These are phyloP conservation scores for Ceyx melanurus DNA, from an alignment of 2,113 vertebrate species.

Conservation along the genomic window DNA sequence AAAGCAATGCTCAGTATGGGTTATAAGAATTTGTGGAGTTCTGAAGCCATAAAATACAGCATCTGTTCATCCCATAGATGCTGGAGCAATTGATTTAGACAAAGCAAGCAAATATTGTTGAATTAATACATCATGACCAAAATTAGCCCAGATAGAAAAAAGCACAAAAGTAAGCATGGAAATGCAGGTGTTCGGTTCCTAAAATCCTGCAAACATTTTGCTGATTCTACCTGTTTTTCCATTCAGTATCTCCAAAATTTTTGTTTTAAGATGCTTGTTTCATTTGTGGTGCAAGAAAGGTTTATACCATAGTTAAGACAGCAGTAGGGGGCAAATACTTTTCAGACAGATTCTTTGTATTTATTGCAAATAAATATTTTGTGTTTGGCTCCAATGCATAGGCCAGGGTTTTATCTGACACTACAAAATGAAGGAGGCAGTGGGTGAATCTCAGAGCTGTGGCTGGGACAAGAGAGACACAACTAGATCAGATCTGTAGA, in stretches of 20 bases:
- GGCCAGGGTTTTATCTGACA: background rate
- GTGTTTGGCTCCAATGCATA: background rate
- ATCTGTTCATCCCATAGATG: background rate
- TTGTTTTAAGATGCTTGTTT: background rate
- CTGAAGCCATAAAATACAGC: background rate
- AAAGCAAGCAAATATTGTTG: background rate
- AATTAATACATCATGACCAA: background rate
- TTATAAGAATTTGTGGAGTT: background rate
- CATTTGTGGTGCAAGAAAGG: background rate
- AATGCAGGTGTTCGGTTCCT: background rate
- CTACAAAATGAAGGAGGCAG: background rate
- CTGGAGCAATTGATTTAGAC: background rate
- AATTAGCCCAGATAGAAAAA: background rate
- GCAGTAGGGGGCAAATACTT: background rate
- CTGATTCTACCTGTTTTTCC: background rate
- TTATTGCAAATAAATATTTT: background rate
- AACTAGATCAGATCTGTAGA: background rate
- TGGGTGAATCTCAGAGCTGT: background rate
- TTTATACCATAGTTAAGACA: background rate
- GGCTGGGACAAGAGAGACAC: background rate
- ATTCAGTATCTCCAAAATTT: background rate
- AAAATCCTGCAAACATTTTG: background rate
- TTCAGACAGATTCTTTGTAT: background rate
- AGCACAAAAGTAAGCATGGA: background rate
- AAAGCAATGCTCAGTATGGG: slow-evolving; percentile 4